These are phyloP conservation scores for Nomada fucata DNA, from an alignment of 2,888 invertebrate species.

Conservation along the genomic window DNA sequence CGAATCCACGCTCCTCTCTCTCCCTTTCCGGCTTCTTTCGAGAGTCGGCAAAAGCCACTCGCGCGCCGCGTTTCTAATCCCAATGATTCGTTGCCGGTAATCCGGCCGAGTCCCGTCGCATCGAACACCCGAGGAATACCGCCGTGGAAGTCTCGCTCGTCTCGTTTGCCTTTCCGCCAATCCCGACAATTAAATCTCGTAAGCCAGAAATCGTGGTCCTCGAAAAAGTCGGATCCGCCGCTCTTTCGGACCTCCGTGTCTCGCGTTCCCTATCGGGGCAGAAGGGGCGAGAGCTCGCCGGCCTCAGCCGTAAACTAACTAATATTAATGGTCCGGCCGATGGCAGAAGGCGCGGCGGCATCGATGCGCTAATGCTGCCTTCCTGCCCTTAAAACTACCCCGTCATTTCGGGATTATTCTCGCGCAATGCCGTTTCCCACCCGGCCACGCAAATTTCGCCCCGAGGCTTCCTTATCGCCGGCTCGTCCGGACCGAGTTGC, in stretches of 20 bases:
- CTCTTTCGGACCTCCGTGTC: neutral
- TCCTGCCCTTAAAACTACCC: conserved; percentile 83
- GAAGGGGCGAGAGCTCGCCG: conserved; percentile 13
- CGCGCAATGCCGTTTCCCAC: conserved; percentile 81
- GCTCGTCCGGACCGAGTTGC: conserved; percentile 56
- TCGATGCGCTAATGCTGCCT: conserved; percentile 83
- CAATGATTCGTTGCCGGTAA: conserved; percentile 83
- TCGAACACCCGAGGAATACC: conserved; percentile 48
- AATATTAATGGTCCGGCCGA: conserved; percentile 82
- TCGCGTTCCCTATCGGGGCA: too few species aligned
- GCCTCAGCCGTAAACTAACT: conserved; percentile 77
- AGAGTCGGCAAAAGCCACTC: conserved; percentile 15
- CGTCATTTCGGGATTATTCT: conserved; percentile 84
- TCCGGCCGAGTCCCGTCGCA: conserved; percentile 66
- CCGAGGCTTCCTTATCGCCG: conserved; percentile 68
- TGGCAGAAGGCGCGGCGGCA: conserved; percentile 77
- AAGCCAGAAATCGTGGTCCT: conserved; percentile 35
- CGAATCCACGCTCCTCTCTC: conserved; percentile 39
- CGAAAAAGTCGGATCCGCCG: conserved; percentile 22
- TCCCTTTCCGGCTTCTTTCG: conserved; percentile 47
- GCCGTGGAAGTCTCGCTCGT: conserved; percentile 41
- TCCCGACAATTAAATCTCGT: conserved; percentile 66
- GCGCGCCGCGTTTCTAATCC: conserved; percentile 76
- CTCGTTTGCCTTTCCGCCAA: conserved; percentile 62
- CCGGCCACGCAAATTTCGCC: conserved; percentile 62